phyloP scores from a whole-genome alignment of 2,797 vertebrate genomes.

The Diceros bicornis region DNA sequence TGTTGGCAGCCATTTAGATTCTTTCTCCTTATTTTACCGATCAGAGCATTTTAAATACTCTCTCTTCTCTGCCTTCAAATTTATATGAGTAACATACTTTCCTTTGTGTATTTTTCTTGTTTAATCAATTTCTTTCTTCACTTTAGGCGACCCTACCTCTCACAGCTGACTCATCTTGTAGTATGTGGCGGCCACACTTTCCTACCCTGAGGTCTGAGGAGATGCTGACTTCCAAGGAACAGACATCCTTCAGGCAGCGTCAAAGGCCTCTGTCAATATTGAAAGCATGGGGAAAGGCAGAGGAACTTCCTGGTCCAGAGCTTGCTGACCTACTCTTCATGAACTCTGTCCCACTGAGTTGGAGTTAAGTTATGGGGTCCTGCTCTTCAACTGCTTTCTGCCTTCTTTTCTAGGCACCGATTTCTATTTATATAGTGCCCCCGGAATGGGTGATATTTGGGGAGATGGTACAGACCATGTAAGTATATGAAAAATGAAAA shows the following conservation, averaged over 20 bases:
- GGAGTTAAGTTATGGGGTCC: background rate
- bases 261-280: background rate
- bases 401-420: background rate
- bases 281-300: background rate
- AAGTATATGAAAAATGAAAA: slow-evolving; percentile 3
- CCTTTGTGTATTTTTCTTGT: background rate
- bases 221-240: background rate
- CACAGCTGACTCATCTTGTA: background rate
- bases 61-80: slow-evolving; percentile 8
- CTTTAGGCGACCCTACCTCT: background rate
- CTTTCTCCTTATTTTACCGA: background rate
- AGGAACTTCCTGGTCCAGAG: background rate
- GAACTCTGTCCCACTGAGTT: background rate
- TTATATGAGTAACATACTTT: background rate
- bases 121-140: background rate
- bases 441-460: background rate
- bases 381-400: background rate
- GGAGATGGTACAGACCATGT: background rate
- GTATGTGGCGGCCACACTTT: background rate
- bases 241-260: background rate
- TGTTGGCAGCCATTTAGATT: background rate
- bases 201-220: background rate
- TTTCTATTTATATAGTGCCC: background rate
- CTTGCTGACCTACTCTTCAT: background rate
- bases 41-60: background rate